phyloP scores from a whole-genome alignment of 1,140 invertebrate species.

The Drosophila sulfurigaster region DNA sequence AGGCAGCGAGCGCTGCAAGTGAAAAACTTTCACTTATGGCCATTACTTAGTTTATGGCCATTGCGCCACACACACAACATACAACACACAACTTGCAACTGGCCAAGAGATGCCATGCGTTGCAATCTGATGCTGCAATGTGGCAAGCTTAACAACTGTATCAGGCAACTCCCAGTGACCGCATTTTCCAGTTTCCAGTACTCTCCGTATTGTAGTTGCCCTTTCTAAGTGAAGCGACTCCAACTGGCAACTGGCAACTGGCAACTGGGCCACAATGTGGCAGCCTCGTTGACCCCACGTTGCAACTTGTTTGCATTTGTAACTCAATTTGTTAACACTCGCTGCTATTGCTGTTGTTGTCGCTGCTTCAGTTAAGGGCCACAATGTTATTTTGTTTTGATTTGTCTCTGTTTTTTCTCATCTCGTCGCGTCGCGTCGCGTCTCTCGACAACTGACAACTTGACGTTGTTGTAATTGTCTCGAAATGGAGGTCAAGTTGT shows the following conservation, averaged over 20 bases:
- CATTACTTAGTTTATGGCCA: slow-evolving; percentile 27
- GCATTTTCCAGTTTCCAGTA: slow-evolving; percentile 20
- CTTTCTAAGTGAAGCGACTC: slow-evolving; percentile 35
- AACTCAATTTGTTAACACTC: slow-evolving; percentile 78
- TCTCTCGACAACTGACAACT: slow-evolving; percentile 32
- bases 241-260: background rate
- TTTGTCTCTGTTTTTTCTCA: slow-evolving; percentile 40
- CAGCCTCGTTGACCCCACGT: slow-evolving; percentile 50
- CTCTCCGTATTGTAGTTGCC: slow-evolving; percentile 25
- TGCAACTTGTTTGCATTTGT: slow-evolving; percentile 68
- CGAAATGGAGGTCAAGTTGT: slow-evolving; percentile 76
- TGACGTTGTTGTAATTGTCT: slow-evolving; percentile 56
- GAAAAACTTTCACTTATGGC: slow-evolving; percentile 76
- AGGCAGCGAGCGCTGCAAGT: slow-evolving; percentile 58
- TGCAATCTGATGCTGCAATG: slow-evolving; percentile 34
- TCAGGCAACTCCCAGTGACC: slow-evolving; percentile 51
- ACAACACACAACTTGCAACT: background rate
- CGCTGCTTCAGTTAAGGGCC: slow-evolving; percentile 44
- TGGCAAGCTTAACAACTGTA: slow-evolving; percentile 40
- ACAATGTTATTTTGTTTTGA: slow-evolving; percentile 64
- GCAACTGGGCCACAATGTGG: slow-evolving; percentile 50
- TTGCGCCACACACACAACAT: slow-evolving; percentile 53
- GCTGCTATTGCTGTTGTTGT: slow-evolving; percentile 8
- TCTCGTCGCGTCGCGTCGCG: slow-evolving; percentile 18
- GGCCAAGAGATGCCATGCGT: background rate